Base-by-base conservation (phyloP, 2,888 invertebrate species). In the Apamea sordens region DNA sequence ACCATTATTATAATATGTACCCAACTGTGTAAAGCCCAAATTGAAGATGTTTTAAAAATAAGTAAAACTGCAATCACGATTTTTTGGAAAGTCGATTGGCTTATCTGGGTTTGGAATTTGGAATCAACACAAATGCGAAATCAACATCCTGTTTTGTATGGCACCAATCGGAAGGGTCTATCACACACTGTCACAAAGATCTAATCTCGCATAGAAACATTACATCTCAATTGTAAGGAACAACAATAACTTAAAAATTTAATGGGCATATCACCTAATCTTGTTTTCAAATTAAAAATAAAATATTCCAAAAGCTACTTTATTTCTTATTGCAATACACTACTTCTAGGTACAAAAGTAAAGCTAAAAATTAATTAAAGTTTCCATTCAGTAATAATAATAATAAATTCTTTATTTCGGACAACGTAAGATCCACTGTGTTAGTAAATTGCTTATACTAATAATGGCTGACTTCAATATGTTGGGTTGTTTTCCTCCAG, bases 21-120 rank as follows among this genome's bases (percentile, higher is more conserved):
- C 44, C 47, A 32, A 47, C 13, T 18, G 50, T 3, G 5, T 11
- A 0, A 36, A 76, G 18, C 21, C 11, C 21, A 36, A 50, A 24
- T 61, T 7, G 2, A 36, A 47, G 11, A 41, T 53, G 53, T 44
- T 64, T 64, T 41, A 21, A 63, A 77, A 77, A 53, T 77, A 21
- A 41, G 61, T 36, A 76, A 41, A 44, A 77, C 13, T 53, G 32
- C 21, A 59, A 15, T 36, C 32, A 77, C 47, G 10, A 32, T 36
- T 50, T 21, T 77, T 63, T 24, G 13, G n/a, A 36, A 36, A 44
- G 6, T 41, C 13, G 0, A 36, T 47, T 61, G 10, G 2, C 36
- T 13, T 61, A 47, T 10, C 6, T 75, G n/a, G 24, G 11, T 28
- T 32, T 32, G 24, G 28, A 61, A 76, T 47, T 76, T 56, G n/a